Evolutionary conservation across 2,888 invertebrate species (phyloP).

Genomic region (Rotaria macrura): DNA sequence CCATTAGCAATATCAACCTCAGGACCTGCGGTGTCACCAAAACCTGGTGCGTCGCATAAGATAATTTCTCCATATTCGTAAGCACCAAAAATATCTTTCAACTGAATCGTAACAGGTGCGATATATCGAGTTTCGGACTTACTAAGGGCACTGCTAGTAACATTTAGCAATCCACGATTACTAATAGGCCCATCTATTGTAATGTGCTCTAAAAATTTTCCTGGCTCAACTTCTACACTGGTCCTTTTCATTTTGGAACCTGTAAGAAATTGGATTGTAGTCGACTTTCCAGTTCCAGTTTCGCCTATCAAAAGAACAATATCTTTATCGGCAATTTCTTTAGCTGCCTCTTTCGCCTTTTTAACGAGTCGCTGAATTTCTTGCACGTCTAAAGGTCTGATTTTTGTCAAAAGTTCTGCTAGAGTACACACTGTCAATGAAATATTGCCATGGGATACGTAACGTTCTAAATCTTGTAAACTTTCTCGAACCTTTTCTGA

Average conservation of each 20-base stretch:
- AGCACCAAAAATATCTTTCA: not conserved
- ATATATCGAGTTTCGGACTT: not conserved
- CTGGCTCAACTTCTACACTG: not conserved
- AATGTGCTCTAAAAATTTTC: not conserved
- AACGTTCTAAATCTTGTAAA: not conserved
- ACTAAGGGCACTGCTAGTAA: not conserved
- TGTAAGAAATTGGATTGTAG: not conserved
- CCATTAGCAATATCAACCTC: slow-evolving; percentile 23
- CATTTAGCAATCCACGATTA: not conserved
- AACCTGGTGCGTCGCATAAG: slow-evolving; percentile 26
- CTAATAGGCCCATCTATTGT: not conserved
- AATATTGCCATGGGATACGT: not conserved
- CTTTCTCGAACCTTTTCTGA: not conserved
- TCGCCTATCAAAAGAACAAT: not conserved
- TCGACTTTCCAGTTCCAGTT: not conserved
- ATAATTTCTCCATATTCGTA: not conserved
- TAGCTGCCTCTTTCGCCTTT: not conserved
- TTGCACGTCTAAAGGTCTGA: not conserved
- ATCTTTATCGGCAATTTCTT: not conserved
- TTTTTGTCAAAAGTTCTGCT: not conserved
- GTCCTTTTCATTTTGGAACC: not conserved
- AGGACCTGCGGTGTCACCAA: slow-evolving; percentile 15
- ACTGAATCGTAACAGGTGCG: not conserved
- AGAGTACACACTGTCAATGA: not conserved
- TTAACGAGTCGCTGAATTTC: not conserved